Conservation (phyloP, 2,113 vertebrate genomes). For the Gallinago jamesoni region DNA sequence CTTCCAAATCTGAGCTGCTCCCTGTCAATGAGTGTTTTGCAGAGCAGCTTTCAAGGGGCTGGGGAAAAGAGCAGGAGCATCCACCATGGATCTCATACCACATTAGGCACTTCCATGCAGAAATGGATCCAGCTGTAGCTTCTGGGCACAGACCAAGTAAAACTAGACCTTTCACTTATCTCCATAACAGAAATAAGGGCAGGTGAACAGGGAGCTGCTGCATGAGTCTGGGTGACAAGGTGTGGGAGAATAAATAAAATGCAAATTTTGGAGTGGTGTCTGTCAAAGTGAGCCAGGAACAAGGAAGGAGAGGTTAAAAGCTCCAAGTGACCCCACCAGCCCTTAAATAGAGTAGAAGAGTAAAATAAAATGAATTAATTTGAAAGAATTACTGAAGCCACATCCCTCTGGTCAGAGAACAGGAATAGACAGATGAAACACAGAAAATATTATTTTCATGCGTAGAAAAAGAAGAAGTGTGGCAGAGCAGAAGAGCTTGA, state of each 20-base stretch:
- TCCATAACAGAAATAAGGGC: neutral
- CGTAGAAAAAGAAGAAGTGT: neutral
- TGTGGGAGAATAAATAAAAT: neutral
- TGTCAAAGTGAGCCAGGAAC: neutral
- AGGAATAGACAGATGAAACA: neutral
- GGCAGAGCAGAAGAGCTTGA: neutral
- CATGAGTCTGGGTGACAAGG: neutral
- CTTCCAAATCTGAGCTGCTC: neutral
- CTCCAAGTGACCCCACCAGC: neutral
- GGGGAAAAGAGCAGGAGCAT: neutral
- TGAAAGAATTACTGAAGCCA: neutral
- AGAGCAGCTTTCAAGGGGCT: neutral
- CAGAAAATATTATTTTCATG: neutral
- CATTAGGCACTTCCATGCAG: rapidly evolving
- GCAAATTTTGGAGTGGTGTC: neutral
- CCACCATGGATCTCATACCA: neutral
- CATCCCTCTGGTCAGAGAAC: neutral
- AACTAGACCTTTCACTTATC: neutral
- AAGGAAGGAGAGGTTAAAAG: neutral
- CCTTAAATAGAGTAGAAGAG: neutral
- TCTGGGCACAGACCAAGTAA: neutral
- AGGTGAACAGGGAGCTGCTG: neutral
- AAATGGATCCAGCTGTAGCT: neutral
- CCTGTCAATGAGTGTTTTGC: neutral
- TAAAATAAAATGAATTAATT: neutral